phyloP scores from a whole-genome alignment of 2,797 vertebrate genomes.

The Kryptopterus vitreolus region DNA sequence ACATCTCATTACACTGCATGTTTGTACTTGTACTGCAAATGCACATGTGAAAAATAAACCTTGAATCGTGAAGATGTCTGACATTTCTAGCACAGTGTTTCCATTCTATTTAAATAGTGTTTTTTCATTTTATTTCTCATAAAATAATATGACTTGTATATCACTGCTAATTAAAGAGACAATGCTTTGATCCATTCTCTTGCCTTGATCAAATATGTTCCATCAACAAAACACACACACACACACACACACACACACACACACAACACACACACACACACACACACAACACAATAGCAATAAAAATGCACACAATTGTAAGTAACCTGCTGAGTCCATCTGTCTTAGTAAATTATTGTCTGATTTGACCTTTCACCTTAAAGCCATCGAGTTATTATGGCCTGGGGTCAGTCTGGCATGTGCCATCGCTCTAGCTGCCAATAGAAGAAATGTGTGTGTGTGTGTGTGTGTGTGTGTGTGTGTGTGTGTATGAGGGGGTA shows the following conservation, averaged over 20 bases:
- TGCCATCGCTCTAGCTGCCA: slow-evolving; percentile 37
- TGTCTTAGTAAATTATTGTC: slow-evolving; percentile 41
- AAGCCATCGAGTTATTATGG: slow-evolving; percentile 39
- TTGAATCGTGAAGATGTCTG: background rate
- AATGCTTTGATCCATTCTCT: background rate
- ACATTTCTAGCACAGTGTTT: background rate
- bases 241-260: background rate
- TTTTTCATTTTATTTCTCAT: background rate
- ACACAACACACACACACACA: slow-evolving; percentile 5
- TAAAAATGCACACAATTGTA: slow-evolving; percentile 1
- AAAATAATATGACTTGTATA: background rate
- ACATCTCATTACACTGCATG: background rate
- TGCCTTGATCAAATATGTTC: background rate
- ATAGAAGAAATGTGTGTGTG: background rate
- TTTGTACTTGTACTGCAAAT: background rate
- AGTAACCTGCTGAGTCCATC: slow-evolving; percentile 41
- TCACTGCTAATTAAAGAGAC: background rate
- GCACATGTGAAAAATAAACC: background rate
- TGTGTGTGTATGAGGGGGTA: background rate
- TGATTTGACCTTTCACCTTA: slow-evolving; percentile 48
- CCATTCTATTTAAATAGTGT: background rate
- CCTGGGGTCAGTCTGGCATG: slow-evolving; percentile 39
- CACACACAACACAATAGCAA: background rate
- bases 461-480: slow-evolving; percentile 18
- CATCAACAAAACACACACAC: slow-evolving; percentile 7